Conservation (phyloP, 2,113 vertebrate genomes). For the Laterallus jamaicensis region DNA sequence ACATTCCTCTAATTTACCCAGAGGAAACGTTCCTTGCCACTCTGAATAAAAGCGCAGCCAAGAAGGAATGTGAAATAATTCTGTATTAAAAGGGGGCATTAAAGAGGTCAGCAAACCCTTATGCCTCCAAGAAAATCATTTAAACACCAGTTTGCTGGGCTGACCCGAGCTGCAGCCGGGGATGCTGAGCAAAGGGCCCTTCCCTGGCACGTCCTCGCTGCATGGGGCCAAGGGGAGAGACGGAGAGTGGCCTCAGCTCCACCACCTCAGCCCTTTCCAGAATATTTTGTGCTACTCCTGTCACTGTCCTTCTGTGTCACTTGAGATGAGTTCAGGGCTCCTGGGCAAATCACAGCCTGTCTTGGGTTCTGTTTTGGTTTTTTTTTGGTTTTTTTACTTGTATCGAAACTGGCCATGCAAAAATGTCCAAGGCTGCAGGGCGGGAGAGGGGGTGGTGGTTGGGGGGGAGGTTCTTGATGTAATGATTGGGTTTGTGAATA, state of each 20-base stretch:
- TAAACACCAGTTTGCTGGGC: slow-evolving; percentile 52
- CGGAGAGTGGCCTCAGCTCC: neutral
- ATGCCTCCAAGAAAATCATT: slow-evolving; percentile 61
- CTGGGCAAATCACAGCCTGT: neutral
- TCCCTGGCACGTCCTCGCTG: neutral
- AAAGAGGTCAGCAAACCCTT: slow-evolving; percentile 63
- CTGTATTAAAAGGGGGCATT: slow-evolving; percentile 68
- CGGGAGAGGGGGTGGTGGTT: neutral
- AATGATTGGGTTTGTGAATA: neutral
- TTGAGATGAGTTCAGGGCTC: slow-evolving; percentile 42
- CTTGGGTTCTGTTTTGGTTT: neutral
- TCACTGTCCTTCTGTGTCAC: slow-evolving; percentile 45
- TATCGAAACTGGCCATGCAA: slow-evolving; percentile 2
- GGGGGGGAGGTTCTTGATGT: neutral
- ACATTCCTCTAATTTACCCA: slow-evolving; percentile 65
- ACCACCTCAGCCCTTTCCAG: neutral
- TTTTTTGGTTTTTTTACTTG: neutral
- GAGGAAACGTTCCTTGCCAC: slow-evolving; percentile 64
- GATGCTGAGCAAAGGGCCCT: neutral
- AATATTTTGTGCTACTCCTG: neutral
- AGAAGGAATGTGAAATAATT: slow-evolving; percentile 60
- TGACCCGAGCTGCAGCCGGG: neutral
- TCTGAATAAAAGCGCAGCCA: slow-evolving; percentile 60
- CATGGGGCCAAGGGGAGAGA: neutral
- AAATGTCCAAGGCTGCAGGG: neutral